phyloP scores from a whole-genome alignment of 1,140 invertebrate species.

The Saxidomus purpurata region DNA sequence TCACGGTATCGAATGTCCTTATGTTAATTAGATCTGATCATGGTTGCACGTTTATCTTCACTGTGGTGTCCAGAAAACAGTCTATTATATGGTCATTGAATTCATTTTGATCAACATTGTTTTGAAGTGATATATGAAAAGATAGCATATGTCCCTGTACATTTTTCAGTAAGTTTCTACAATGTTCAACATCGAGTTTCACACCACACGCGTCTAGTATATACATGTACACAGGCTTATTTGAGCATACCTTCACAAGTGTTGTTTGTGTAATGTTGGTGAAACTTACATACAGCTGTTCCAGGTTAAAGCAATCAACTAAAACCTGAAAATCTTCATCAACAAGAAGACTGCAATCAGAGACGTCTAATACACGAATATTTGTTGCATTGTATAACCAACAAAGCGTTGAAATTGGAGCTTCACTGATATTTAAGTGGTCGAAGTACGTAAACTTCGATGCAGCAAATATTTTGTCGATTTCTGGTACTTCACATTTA shows the following conservation, averaged over 20 bases:
- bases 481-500: neutral
- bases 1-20: no score
- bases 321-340: constrained; percentile 29
- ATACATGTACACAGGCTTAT: neutral
- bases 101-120: neutral
- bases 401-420: neutral
- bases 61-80: neutral
- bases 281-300: constrained; percentile 13
- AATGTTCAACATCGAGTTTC: neutral
- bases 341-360: neutral
- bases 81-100: neutral
- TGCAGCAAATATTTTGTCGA: neutral
- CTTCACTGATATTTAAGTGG: neutral
- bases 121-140: neutral
- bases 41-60: neutral
- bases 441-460: neutral
- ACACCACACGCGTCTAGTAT: neutral
- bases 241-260: neutral
- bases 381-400: neutral
- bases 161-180: constrained; percentile 8
- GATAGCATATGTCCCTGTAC: neutral
- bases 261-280: neutral
- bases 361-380: neutral
- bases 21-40: no score
- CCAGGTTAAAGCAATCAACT: neutral